A percentile compares a stretch with the other conserved stretches of the same genome.
phyloP scores from a whole-genome alignment of 1,140 invertebrate genomes.

The Drosophila paulistorum region DNA sequence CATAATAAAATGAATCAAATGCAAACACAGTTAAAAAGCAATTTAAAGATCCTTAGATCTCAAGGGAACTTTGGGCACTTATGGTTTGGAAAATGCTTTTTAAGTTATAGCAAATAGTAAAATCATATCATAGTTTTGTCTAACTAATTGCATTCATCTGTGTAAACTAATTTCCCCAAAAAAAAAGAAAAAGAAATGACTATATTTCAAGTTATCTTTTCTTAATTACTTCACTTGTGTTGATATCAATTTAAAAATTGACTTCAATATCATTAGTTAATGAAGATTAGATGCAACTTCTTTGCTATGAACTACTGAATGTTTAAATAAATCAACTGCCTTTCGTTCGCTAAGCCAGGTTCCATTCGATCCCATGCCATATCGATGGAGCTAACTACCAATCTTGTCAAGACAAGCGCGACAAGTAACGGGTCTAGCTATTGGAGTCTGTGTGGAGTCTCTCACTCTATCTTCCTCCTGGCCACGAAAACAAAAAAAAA shows the following conservation, averaged over 20 bases:
- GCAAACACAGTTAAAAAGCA: neutral
- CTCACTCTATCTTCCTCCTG: neutral
- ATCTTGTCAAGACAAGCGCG: slow-evolving; percentile 48
- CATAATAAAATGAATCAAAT: neutral
- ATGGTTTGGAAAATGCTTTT: too few species aligned
- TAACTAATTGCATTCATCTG: too few species aligned
- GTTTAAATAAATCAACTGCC: slow-evolving; percentile 20
- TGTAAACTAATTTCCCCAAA: too few species aligned
- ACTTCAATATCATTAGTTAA: neutral
- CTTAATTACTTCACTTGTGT: slow-evolving; percentile 3
- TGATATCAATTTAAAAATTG: neutral
- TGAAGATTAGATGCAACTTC: neutral
- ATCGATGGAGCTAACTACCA: slow-evolving; percentile 1
- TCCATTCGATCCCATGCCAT: neutral
- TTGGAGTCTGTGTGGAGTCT: slow-evolving; percentile 10
- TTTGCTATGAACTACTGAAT: slow-evolving; percentile 3
- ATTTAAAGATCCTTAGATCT: neutral
- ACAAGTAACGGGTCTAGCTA: slow-evolving; percentile 61
- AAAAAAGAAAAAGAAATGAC: too few species aligned
- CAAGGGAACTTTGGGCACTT: too few species aligned
- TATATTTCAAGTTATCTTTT: neutral
- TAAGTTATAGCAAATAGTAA: too few species aligned
- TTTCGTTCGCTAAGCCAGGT: slow-evolving; percentile 6
- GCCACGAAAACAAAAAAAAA: slow-evolving; percentile 4
- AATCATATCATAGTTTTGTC: too few species aligned